These are phyloP conservation scores for Scolopax rusticola DNA, from an alignment of 2,797 vertebrate species.

Conservation along the genomic window DNA sequence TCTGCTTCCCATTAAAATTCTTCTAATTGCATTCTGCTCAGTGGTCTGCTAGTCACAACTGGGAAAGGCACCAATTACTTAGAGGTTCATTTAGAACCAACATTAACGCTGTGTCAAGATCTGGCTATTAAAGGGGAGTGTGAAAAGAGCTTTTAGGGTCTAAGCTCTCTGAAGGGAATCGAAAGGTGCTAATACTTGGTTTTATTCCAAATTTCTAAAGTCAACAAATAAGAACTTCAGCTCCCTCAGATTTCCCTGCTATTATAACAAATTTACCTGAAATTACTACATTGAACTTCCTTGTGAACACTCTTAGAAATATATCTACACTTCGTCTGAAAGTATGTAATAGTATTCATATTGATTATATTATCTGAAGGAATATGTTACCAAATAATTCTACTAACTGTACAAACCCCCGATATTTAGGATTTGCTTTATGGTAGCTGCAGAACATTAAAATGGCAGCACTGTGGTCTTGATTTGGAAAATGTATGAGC, in stretches of 20 bases:
- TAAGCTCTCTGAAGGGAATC: neutral
- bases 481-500: slow-evolving; percentile 50
- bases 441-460: neutral
- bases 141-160: neutral
- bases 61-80: neutral
- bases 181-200: neutral
- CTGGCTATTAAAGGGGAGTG: neutral
- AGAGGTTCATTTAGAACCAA: slow-evolving; percentile 10
- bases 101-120: neutral
- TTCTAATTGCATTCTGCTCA: slow-evolving; percentile 8
- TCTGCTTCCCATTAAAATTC: neutral
- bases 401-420: neutral
- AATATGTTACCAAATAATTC: neutral
- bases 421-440: neutral
- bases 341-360: neutral
- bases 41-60: slow-evolving; percentile 3
- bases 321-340: neutral
- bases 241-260: neutral
- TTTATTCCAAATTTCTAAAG: neutral
- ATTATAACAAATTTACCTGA: neutral
- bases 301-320: neutral
- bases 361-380: neutral
- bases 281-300: neutral
- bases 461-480: neutral
- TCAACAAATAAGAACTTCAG: neutral